Evolutionary conservation across 2,797 vertebrate genomes (phyloP).

Genomic region (Trachops cirrhosus): DNA sequence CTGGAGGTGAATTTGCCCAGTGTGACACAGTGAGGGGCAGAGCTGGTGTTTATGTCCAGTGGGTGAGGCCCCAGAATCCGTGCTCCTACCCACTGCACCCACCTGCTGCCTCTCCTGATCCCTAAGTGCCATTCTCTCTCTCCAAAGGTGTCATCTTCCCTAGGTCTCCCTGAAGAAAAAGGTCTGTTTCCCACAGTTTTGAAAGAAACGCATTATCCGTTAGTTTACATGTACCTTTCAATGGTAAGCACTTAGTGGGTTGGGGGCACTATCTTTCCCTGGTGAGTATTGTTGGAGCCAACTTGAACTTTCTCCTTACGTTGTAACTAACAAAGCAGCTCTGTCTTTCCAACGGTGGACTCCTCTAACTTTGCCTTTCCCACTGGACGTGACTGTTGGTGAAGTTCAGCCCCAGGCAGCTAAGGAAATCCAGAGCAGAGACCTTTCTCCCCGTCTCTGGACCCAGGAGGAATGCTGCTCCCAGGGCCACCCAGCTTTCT

Average conservation of each 20-base stretch:
- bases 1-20: neutral
- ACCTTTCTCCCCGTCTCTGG: neutral
- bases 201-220: neutral
- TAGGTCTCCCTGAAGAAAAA: neutral
- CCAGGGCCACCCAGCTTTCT: neutral
- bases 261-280: neutral
- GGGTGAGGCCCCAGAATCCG: neutral
- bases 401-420: neutral
- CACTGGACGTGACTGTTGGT: neutral
- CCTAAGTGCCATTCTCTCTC: neutral
- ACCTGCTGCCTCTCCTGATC: neutral
- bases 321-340: neutral
- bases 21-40: neutral
- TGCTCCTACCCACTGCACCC: neutral
- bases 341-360: neutral
- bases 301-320: neutral
- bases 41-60: neutral
- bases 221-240: neutral
- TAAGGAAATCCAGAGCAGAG: neutral
- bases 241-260: neutral
- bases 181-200: neutral
- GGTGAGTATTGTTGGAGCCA: neutral
- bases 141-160: neutral
- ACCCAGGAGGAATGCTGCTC: neutral
- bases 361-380: neutral